Evolutionary conservation across 2,797 vertebrate genomes (phyloP), one percentile per base, ranked within the genome.

Genomic region (Acrossocheilus fasciatus): DNA sequence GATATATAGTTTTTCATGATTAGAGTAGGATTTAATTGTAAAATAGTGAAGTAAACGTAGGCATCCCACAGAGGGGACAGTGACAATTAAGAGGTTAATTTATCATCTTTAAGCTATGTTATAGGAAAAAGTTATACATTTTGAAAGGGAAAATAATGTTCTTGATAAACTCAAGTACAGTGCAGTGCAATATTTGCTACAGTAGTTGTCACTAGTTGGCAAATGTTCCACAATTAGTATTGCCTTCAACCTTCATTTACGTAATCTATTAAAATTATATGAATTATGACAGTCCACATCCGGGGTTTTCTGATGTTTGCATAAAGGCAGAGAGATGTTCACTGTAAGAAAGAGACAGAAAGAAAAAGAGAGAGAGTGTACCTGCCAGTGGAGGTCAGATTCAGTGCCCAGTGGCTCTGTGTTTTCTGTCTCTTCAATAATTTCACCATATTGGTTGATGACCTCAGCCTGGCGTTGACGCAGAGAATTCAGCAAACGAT

Each of bases 401-500:
- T 87, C 66, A 85, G 79, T 80, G 72, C 88, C 90, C 77, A 93
- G 91, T 68, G 89, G 85, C n/a, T 86, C 84, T 26, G 72, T 86
- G 78, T 89, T 91, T 62, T 88, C 88, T 89, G 92, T 93, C 89
- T 88, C 88, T 87, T 93, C 92, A 82, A 90, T 91, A 91, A 93
- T 90, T 84, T 93, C 92, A 75, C 91, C 86, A 79, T 91, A 93
- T 88, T 94, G 93, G 85, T 93, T 86, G 75, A 68, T 62, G 0
- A 84, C 91, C 89, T 95, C 95, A 89, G 95, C 95, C 92, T 94
- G 94, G 90, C 89, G 91, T 91, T 94, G 93, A 86, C 89, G 93
- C 76, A 93, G 90, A 76, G 87, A 91, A 91, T 92, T 93, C 89
- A 94, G 81, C 23, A 91, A 92, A 59, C 88, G 93, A 88, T 87